Conservation (phyloP, 2,797 vertebrate species). For the Diceros bicornis region DNA sequence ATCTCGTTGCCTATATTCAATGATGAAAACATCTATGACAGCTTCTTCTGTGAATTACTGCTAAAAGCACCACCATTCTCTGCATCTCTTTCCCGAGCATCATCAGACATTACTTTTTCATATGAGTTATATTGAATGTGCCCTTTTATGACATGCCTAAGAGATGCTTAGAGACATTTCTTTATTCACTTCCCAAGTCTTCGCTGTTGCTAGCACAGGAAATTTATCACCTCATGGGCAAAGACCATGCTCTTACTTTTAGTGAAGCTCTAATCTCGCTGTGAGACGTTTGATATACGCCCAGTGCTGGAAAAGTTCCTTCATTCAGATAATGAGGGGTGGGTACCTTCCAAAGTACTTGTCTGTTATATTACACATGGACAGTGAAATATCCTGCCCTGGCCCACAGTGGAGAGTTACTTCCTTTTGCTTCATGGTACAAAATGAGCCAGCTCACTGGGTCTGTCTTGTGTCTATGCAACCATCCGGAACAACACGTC, state of each 20-base stretch:
- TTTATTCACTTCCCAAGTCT: constrained; percentile 78
- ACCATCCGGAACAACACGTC: constrained; percentile 34
- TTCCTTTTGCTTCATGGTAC: constrained; percentile 27
- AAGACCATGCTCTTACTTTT: constrained; percentile 69
- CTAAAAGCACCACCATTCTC: not conserved
- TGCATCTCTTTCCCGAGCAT: not conserved
- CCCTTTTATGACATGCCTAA: constrained; percentile 72
- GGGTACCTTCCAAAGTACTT: constrained; percentile 40
- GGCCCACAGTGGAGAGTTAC: not conserved
- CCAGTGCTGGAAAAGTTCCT: constrained; percentile 39
- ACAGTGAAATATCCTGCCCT: not conserved
- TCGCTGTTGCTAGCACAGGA: constrained; percentile 59
- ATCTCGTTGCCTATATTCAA: not conserved
- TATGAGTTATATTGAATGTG: constrained; percentile 68
- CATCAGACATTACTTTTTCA: constrained; percentile 59
- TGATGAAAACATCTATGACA: not conserved
- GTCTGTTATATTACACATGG: not conserved
- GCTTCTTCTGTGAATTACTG: not conserved
- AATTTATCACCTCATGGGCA: constrained; percentile 66
- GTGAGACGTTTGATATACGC: constrained; percentile 66
- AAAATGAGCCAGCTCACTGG: constrained; percentile 27
- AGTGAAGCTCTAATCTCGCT: constrained; percentile 62
- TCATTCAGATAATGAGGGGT: constrained; percentile 57
- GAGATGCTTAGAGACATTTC: constrained; percentile 72
- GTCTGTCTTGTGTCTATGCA: not conserved